phyloP scores from a whole-genome alignment of 2,797 vertebrate genomes.

The Knipowitschia caucasica region DNA sequence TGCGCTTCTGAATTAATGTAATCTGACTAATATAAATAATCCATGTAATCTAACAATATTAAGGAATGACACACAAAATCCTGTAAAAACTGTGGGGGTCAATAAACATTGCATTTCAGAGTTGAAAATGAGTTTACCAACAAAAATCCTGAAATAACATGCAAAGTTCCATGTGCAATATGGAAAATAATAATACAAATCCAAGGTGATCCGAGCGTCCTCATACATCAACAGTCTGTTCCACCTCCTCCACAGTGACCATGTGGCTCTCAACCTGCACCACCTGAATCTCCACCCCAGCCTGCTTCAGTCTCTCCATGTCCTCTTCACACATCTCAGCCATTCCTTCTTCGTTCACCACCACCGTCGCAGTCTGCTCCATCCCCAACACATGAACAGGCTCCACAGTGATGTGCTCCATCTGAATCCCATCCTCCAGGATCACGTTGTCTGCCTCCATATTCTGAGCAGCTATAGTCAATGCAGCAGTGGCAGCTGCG shows the following conservation, averaged over 20 bases:
- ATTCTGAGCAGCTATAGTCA: constrained; percentile 67
- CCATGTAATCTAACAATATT: constrained; percentile 20
- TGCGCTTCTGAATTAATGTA: constrained; percentile 19
- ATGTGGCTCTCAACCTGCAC: constrained; percentile 76
- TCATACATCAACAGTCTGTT: constrained; percentile 54
- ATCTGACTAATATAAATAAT: constrained; percentile 26
- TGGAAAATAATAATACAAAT: constrained; percentile 4
- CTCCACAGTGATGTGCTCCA: constrained; percentile 87
- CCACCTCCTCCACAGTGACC: constrained; percentile 55
- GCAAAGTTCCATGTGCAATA: constrained; percentile 21
- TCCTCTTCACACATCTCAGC: constrained; percentile 76
- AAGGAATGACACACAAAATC: constrained; percentile 18
- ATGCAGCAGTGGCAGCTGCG: constrained; percentile 72
- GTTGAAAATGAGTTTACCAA: constrained; percentile 3
- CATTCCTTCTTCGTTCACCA: constrained; percentile 75
- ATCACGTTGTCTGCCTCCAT: constrained; percentile 80
- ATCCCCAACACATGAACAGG: constrained; percentile 86
- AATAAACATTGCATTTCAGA: constrained; percentile 8
- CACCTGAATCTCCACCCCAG: constrained; percentile 86
- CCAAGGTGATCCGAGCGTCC: background rate
- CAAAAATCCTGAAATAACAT: constrained; percentile 27
- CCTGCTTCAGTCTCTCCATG: constrained; percentile 70
- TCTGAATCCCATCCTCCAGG: constrained; percentile 82
- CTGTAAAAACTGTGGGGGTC: constrained; percentile 9
- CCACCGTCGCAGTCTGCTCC: constrained; percentile 82